Evolutionary conservation across 2,888 invertebrate genomes (phyloP).

Genomic region (Blastobasis adustella): DNA sequence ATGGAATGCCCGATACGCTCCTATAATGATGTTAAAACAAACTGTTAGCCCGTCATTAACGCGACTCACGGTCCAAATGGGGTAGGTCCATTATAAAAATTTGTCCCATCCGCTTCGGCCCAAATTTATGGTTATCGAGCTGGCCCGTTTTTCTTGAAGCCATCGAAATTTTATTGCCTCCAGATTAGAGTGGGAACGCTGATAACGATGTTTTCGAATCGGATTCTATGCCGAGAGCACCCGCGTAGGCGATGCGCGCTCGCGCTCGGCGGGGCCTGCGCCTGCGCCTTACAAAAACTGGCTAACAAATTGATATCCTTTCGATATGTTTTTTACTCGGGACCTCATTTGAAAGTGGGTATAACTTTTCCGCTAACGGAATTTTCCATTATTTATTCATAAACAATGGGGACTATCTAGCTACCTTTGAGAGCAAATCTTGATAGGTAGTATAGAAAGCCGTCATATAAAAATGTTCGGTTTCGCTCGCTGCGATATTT

Average conservation of each 20-base stretch:
- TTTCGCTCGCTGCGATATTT: conserved; percentile 19
- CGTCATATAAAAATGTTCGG: conserved; percentile 4
- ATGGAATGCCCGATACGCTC: conserved; percentile 68
- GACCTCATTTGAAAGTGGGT: too few species aligned
- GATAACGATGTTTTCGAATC: conserved; percentile 68
- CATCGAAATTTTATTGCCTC: conserved; percentile 66
- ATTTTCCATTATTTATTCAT: too few species aligned
- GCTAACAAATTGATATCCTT: neutral
- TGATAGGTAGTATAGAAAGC: neutral
- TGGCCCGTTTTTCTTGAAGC: conserved; percentile 60
- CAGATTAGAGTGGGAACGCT: conserved; percentile 68
- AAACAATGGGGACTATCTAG: too few species aligned
- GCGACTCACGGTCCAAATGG: conserved; percentile 64
- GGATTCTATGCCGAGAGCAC: conserved; percentile 47
- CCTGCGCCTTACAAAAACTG: neutral
- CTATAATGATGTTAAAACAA: conserved; percentile 75
- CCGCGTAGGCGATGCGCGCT: conserved; percentile 15
- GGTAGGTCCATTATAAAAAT: conserved; percentile 72
- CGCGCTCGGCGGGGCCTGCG: conserved; percentile 1
- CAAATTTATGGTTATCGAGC: conserved; percentile 72
- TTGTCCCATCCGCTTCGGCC: conserved; percentile 72
- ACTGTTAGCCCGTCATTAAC: conserved; percentile 73
- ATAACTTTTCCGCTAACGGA: too few species aligned
- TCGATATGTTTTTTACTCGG: neutral
- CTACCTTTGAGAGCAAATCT: too few species aligned